phyloP scores from a whole-genome alignment of 2,888 invertebrate genomes.

The Ctenicera cuprea region DNA sequence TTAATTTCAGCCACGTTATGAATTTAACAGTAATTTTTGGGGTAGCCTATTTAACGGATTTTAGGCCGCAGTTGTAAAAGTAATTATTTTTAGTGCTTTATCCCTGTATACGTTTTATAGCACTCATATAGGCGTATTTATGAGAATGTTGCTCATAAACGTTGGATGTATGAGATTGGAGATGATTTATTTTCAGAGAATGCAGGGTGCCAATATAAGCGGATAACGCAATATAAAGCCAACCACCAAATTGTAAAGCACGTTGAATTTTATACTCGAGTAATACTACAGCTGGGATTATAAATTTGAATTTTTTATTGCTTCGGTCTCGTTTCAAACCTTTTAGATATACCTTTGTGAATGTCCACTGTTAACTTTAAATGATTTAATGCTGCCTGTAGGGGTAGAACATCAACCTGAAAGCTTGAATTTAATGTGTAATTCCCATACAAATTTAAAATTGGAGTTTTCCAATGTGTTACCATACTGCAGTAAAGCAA shows the following conservation, averaged over 20 bases:
- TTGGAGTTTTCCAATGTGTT: too few relatives aligned
- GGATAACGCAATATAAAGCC: slow-evolving; percentile 26
- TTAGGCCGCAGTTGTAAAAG: slow-evolving; percentile 30
- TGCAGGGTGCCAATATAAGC: slow-evolving; percentile 30
- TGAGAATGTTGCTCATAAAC: slow-evolving; percentile 38
- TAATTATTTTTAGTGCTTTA: slow-evolving; percentile 36
- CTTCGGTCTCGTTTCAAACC: background rate
- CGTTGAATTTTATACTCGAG: slow-evolving; percentile 2
- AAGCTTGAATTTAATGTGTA: too few relatives aligned
- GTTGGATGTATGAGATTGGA: slow-evolving; percentile 33
- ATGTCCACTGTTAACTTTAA: too few relatives aligned
- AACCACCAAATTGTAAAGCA: slow-evolving; percentile 24
- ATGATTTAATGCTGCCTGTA: too few relatives aligned
- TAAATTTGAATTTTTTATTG: slow-evolving; percentile 24
- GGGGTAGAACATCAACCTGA: too few relatives aligned
- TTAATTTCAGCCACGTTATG: too few relatives aligned
- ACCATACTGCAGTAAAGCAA: too few relatives aligned
- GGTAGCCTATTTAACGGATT: slow-evolving; percentile 28
- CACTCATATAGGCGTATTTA: slow-evolving; percentile 36
- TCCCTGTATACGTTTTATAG: slow-evolving; percentile 33
- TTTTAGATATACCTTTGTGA: background rate
- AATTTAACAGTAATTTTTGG: slow-evolving; percentile 8
- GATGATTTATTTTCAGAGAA: slow-evolving; percentile 36
- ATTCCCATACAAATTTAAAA: too few relatives aligned
- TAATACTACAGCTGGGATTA: slow-evolving; percentile 15